Conservation (phyloP, 1,140 invertebrate genomes). For the Lamellibrachia luymesi region DNA sequence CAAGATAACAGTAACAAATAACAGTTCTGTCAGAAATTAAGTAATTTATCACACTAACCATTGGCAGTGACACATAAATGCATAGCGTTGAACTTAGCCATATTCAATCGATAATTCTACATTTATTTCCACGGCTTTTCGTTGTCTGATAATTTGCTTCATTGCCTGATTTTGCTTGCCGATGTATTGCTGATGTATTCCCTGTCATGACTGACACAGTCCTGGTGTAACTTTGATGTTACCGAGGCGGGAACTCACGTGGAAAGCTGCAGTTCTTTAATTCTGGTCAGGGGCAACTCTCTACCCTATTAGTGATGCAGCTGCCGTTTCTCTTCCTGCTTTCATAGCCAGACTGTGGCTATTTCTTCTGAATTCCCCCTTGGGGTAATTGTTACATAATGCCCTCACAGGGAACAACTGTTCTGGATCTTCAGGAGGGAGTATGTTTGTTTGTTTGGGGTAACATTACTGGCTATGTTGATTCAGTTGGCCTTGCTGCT, state of each 20-base stretch:
- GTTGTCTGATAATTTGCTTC: neutral
- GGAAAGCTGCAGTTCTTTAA: neutral
- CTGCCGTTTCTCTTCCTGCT: too few relatives aligned
- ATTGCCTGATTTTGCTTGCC: neutral
- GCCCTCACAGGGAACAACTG: neutral
- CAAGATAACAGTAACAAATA: too few relatives aligned
- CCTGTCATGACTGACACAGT: neutral
- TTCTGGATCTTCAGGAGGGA: neutral
- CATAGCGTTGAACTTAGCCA: neutral
- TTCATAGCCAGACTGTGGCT: too few relatives aligned
- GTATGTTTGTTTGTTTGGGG: neutral
- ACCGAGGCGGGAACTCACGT: neutral
- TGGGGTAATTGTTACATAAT: neutral
- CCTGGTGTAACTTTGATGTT: neutral
- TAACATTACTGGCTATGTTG: neutral
- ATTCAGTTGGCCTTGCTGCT: neutral
- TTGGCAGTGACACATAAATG: neutral
- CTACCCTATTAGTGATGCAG: neutral
- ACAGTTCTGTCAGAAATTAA: neutral
- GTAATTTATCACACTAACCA: neutral
- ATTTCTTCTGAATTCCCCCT: neutral
- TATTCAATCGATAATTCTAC: neutral
- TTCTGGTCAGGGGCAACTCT: neutral
- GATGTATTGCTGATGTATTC: neutral
- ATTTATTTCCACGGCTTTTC: neutral